Evolutionary conservation across 2,797 vertebrate species (phyloP).

Genomic region (Sphenopsis melanotis): DNA sequence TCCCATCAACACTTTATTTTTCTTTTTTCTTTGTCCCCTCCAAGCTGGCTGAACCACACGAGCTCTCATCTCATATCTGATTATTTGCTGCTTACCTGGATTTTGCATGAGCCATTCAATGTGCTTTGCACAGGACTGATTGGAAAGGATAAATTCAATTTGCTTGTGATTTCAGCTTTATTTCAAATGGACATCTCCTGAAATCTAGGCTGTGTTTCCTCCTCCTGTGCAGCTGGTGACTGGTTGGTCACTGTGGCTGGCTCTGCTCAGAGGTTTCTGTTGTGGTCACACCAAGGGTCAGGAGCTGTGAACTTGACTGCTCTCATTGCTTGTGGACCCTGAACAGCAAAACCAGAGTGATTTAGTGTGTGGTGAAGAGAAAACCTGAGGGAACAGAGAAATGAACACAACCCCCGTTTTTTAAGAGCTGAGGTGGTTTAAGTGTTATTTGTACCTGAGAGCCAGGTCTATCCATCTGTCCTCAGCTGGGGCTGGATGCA

Average conservation of each 20-base stretch:
- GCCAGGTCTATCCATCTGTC: rapidly evolving
- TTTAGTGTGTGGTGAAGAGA: not conserved
- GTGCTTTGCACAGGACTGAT: not conserved
- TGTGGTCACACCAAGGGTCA: rapidly evolving
- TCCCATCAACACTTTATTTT: not conserved
- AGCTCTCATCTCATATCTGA: rapidly evolving
- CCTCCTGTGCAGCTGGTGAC: not conserved
- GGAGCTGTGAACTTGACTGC: not conserved
- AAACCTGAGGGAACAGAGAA: not conserved
- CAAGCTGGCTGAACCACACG: not conserved
- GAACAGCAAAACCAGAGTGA: not conserved
- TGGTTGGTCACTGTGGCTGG: not conserved
- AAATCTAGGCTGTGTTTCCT: not conserved
- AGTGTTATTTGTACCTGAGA: not conserved
- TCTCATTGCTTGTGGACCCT: not conserved
- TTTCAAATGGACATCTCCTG: not conserved
- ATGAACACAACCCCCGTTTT: rapidly evolving
- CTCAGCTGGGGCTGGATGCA: not conserved
- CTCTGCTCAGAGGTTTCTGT: not conserved
- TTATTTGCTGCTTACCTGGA: not conserved
- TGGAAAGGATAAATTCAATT: not conserved
- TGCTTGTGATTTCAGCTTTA: not conserved
- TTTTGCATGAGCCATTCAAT: rapidly evolving
- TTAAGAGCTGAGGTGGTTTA: not conserved
- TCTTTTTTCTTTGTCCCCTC: not conserved